These are phyloP conservation scores for Carabus problematicus DNA, from an alignment of 2,888 invertebrate genomes.

Conservation along the genomic window DNA sequence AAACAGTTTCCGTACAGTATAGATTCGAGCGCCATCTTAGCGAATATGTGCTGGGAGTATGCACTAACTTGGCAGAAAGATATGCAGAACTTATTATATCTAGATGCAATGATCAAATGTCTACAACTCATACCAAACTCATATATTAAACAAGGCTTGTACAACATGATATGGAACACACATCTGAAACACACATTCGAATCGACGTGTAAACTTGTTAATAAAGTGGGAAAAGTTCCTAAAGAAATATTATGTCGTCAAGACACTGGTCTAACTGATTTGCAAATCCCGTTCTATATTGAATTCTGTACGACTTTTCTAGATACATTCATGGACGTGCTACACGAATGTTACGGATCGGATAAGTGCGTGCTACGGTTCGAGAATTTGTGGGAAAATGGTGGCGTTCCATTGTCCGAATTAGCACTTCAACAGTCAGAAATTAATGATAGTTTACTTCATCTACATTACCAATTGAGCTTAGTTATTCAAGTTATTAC, in stretches of 20 bases:
- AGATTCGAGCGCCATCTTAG: conserved; percentile 77
- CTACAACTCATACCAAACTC: conserved; percentile 71
- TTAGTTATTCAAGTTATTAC: conserved; percentile 80
- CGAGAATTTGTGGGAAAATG: conserved; percentile 74
- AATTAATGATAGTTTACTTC: conserved; percentile 77
- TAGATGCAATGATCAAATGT: conserved; percentile 76
- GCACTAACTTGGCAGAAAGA: conserved; percentile 86
- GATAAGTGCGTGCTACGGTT: conserved; percentile 60
- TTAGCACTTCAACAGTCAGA: conserved; percentile 78
- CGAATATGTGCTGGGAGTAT: conserved; percentile 93
- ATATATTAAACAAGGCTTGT: conserved; percentile 79
- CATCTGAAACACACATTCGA: conserved; percentile 84
- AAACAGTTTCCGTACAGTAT: conserved; percentile 88
- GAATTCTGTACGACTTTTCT: conserved; percentile 62
- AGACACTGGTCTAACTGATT: conserved; percentile 75
- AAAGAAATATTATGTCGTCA: conserved; percentile 84
- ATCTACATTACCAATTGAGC: conserved; percentile 81
- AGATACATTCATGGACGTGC: conserved; percentile 59
- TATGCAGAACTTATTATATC: conserved; percentile 67
- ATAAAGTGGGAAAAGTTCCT: conserved; percentile 83
- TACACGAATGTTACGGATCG: conserved; percentile 54
- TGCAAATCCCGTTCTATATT: conserved; percentile 64
- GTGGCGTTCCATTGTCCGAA: conserved; percentile 73
- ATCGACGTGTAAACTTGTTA: conserved; percentile 75
- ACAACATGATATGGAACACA: conserved; percentile 87